Conservation (phyloP, 2,797 vertebrate genomes). For the Trematomus bernacchii region DNA sequence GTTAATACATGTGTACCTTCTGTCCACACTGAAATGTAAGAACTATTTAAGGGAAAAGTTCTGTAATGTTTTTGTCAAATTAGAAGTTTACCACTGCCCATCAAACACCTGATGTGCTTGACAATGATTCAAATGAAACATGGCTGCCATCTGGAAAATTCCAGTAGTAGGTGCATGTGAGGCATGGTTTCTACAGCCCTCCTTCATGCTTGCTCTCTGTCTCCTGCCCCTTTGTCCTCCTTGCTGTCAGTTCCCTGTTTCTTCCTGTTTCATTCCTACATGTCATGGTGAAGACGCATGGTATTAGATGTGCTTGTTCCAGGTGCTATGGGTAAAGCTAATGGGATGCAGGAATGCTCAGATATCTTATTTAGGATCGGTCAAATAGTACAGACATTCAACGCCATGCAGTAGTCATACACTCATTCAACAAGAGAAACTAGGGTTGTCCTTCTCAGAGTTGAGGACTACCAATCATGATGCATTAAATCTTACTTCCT, state of each 20-base stretch:
- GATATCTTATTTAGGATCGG: conserved; percentile 6
- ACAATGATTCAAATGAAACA: conserved; percentile 37
- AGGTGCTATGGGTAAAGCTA: conserved; percentile 4
- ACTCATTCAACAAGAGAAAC: conserved; percentile 4
- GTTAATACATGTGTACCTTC: no score
- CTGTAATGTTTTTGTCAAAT: no score
- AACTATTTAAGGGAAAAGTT: no score
- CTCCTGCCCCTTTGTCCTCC: conserved; percentile 38
- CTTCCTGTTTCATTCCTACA: conserved; percentile 29
- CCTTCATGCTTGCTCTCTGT: conserved; percentile 65
- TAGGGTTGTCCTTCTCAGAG: conserved; percentile 2
- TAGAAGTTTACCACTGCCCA: no score
- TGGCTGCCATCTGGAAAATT: conserved; percentile 35
- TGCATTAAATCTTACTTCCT: conserved; percentile 43
- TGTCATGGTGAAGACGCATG: conserved; percentile 61
- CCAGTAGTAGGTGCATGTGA: conserved; percentile 68
- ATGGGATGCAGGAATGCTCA: conserved; percentile 5
- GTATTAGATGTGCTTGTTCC: conserved; percentile 47
- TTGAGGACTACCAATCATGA: conserved; percentile 6
- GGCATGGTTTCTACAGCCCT: conserved; percentile 68
- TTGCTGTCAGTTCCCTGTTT: conserved; percentile 40
- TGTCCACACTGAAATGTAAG: no score
- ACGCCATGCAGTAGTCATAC: neutral
- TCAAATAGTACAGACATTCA: conserved; percentile 7
- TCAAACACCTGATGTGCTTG: neutral